phyloP scores from a whole-genome alignment of 2,888 invertebrate species.

The Pammene aurita region DNA sequence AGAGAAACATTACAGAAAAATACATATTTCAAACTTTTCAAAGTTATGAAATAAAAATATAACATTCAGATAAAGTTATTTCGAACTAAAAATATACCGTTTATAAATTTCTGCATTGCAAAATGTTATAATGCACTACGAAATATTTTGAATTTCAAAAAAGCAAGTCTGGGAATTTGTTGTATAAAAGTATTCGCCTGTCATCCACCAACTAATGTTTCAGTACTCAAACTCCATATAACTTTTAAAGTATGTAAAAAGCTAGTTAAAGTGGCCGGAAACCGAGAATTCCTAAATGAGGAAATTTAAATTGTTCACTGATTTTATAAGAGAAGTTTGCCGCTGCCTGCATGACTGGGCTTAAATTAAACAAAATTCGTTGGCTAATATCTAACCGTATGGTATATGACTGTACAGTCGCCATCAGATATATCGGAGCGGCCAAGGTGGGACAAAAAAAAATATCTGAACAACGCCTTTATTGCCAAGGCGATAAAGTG shows the following conservation, averaged over 20 bases:
- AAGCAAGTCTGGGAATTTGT: conserved; percentile 4
- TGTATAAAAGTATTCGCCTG: conserved; percentile 30
- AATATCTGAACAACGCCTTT: too few relatives aligned
- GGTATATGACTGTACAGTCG: background rate
- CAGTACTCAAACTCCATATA: conserved; percentile 25
- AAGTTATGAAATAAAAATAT: background rate
- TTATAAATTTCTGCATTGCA: conserved; percentile 14
- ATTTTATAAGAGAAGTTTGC: conserved; percentile 48
- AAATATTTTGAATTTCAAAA: conserved; percentile 23
- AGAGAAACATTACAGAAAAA: too few relatives aligned
- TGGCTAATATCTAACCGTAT: background rate
- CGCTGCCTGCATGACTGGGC: conserved; percentile 4
- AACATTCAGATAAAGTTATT: background rate
- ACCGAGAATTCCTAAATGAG: conserved; percentile 44
- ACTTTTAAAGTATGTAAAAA: conserved; percentile 40
- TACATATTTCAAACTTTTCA: too few relatives aligned
- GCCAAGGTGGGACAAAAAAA: too few relatives aligned
- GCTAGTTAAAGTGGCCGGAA: conserved; percentile 31
- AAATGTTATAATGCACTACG: conserved; percentile 13
- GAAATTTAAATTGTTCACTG: conserved; percentile 51
- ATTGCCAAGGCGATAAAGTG: too few relatives aligned
- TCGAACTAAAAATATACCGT: background rate
- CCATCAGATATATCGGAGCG: too few relatives aligned
- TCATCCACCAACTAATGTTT: conserved; percentile 27
- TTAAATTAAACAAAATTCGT: conserved; percentile 15